Evolutionary conservation across 2,797 vertebrate genomes (phyloP).

Genomic region (Glossophaga mutica): DNA sequence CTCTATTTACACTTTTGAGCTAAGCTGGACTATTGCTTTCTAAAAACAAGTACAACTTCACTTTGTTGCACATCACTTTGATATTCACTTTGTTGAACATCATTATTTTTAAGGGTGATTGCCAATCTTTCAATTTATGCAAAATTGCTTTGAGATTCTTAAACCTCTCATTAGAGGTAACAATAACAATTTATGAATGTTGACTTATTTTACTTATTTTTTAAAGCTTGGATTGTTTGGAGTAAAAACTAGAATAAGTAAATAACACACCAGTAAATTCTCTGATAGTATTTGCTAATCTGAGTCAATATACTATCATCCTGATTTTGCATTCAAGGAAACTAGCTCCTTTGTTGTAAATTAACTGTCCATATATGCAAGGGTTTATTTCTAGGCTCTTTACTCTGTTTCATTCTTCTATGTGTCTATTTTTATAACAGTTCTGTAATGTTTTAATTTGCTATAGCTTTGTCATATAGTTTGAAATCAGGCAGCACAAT

Average conservation of each 20-base stretch:
- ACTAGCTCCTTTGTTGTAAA: not conserved
- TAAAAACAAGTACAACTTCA: not conserved
- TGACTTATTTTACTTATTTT: constrained; percentile 15
- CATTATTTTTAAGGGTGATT: not conserved
- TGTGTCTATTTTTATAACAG: not conserved
- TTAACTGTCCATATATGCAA: not conserved
- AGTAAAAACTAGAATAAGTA: constrained; percentile 4
- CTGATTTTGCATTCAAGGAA: constrained; percentile 44
- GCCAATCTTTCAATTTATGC: not conserved
- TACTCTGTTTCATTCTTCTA: not conserved
- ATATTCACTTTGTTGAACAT: not conserved
- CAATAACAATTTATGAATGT: not conserved
- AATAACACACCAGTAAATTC: not conserved
- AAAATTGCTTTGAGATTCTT: constrained; percentile 6
- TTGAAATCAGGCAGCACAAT: not conserved
- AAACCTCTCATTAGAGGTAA: not conserved
- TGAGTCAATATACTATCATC: not conserved
- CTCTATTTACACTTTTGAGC: constrained; percentile 17
- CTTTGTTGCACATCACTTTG: not conserved
- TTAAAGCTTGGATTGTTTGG: constrained; percentile 2
- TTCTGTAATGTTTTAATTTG: not conserved
- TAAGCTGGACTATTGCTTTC: constrained; percentile 8
- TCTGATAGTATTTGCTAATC: constrained; percentile 4
- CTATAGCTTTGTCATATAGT: not conserved
- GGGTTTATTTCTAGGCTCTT: not conserved